Evolutionary conservation across 2,888 invertebrate genomes (phyloP), one percentile per base, ranked within the genome.

Genomic region (Metalampra italica): DNA sequence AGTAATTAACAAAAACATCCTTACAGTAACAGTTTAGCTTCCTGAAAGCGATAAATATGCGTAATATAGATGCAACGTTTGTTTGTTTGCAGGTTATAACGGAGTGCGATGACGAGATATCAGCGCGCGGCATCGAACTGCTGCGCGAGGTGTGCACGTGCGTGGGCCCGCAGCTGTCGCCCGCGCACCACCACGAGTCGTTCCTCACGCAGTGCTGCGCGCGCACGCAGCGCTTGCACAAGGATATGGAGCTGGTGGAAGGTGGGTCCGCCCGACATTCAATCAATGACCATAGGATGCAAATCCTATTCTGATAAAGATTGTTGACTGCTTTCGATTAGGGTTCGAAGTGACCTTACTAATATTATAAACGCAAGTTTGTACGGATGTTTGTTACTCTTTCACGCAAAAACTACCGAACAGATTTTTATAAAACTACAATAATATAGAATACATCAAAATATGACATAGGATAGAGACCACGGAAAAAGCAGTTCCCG

Each of bases 61-160:
- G 9, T 30, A 30, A 30, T 22, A 22, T 22, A 22, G 5, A 5
- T 3, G 22, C 22, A 7, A 30, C 9, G 9, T n/a, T n/a, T n/a
- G 11, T 39, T 39, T 39, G 14, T 1, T 39, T n/a, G 7, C 14
- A 94, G 94, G 94, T 96, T 32, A 96, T 98, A 60, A 95, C 97
- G 15, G 94, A 95, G 59, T 96, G 97, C 60, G 93, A 94, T 1
- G 97, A 98, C 75, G 97, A 97, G 66, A 98, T 98, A 64, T 97
- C 98, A 9, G 93, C 93, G 68, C 94, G 97, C 64, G 98, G 97
- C 14, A 97, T 98, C 59, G 95, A 96, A 82, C 87, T 98, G 59
- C 86, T 98, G 52, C 95, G 96, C 68, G 98, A 98, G 90, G 96
- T 97, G 53, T 96, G 96, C 74, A 98, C 98, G 43, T 97, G 97